phyloP scores from a whole-genome alignment of 1,140 invertebrate genomes.

The Cyrtorhinus lividipennis region DNA sequence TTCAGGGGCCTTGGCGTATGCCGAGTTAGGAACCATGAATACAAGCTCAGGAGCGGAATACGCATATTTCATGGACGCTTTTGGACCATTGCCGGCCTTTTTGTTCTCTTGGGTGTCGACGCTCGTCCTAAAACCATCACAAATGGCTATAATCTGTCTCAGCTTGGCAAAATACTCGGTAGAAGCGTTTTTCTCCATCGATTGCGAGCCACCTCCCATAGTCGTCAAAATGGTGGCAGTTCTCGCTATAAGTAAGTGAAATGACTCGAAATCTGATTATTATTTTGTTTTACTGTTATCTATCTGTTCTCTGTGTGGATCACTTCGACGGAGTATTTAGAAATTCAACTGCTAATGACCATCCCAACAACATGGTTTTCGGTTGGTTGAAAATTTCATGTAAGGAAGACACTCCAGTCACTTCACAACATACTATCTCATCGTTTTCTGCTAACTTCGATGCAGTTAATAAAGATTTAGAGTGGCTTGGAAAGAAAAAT shows the following conservation, averaged over 20 bases:
- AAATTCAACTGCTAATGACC: too few species aligned
- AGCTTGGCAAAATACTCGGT: conserved; percentile 89
- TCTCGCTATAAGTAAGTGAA: conserved; percentile 55
- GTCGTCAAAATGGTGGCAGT: conserved; percentile 66
- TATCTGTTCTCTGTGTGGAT: too few species aligned
- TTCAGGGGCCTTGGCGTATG: conserved; percentile 75
- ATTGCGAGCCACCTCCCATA: conserved; percentile 60
- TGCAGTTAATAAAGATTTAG: too few species aligned
- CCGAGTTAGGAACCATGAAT: conserved; percentile 85
- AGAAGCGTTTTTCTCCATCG: conserved; percentile 66
- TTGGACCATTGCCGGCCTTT: conserved; percentile 76
- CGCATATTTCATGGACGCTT: conserved; percentile 82
- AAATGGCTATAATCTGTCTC: conserved; percentile 84
- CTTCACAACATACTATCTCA: too few species aligned
- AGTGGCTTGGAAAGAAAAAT: too few species aligned
- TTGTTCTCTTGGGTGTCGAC: conserved; percentile 85
- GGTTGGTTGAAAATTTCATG: too few species aligned
- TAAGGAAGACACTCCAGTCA: too few species aligned
- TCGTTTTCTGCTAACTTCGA: too few species aligned
- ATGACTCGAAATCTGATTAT: background rate
- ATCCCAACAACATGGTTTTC: too few species aligned
- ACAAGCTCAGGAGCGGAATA: conserved; percentile 87
- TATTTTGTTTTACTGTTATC: too few species aligned
- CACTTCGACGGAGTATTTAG: too few species aligned
- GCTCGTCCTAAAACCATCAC: conserved; percentile 79